Conservation (phyloP, 2,797 vertebrate species). For the Phyllotis vaccarum region DNA sequence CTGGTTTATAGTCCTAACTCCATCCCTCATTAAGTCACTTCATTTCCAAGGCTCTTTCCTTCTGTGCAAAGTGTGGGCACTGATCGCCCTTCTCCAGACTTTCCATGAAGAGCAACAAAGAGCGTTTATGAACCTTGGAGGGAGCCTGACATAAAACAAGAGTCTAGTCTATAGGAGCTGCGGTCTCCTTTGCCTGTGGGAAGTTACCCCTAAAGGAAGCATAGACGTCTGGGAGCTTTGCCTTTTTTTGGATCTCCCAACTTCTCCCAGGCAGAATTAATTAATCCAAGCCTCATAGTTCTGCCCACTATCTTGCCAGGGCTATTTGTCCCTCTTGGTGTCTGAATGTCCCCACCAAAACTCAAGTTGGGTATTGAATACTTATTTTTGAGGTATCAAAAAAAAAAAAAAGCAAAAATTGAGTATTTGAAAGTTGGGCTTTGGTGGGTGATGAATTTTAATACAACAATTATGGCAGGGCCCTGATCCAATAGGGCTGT, state of each 20-base stretch:
- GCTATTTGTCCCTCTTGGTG: neutral
- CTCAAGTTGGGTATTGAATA: neutral
- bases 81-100: rapidly evolving
- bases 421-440: neutral
- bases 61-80: neutral
- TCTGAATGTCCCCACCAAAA: neutral
- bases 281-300: neutral
- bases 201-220: too few species aligned
- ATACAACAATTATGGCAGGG: neutral
- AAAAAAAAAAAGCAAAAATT: neutral
- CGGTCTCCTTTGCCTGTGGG: neutral
- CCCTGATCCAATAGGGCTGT: neutral
- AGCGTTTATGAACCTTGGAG: neutral
- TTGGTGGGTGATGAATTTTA: neutral
- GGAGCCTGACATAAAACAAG: neutral
- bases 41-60: neutral
- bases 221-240: neutral
- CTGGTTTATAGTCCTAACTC: neutral
- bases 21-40: neutral
- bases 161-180: neutral
- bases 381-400: neutral
- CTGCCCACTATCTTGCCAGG: neutral
- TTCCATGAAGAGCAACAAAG: neutral
- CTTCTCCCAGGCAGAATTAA: neutral
- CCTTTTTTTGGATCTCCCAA: neutral